Base-by-base conservation (phyloP, 2,797 vertebrate species). In the Lateolabrax maculatus region DNA sequence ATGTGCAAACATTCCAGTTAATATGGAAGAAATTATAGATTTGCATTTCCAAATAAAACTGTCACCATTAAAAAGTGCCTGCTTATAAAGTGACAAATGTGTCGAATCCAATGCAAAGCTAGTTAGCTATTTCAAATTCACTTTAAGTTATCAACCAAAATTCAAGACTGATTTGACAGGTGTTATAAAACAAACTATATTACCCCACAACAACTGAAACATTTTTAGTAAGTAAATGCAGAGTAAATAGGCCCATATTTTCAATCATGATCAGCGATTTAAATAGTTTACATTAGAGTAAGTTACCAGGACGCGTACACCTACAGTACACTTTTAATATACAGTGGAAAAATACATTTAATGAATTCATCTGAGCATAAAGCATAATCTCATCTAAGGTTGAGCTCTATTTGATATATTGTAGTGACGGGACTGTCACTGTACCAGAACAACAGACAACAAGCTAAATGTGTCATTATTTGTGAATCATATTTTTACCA, bases 1-100 rank as follows among this genome's bases (percentile, higher is more conserved):
- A 85, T 86, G 79, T 84, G 75, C 76, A 87, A 84, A 86, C 65
- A 84, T 81, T 77, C 66, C 46, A 71, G 43, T 10, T 75, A 39
- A 77, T 72, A n/a, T 57, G 53, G 51, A 63, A 19, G 25, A 62
- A 51, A 69, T 49, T 51, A 51, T 16, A 51, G 6, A 68, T 48
- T 34, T 62, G 13, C 37, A 71, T 73, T 58, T 46, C 9, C 64
- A 10, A 62, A 63, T 68, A 13, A 63, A 60, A 65, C 49, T 21
- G 13, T 37, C 55, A 6, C 2, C 6, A 58, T 57, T 61, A 66
- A 71, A 81, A 71, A 12, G 23, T 51, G 53, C n/a, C 19, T 60
- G 18, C 25, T 57, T 11, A 27, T 46, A 37, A 51, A 60, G 16
- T n/a, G n/a, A 49, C 6, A 0, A 52, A n/a, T n/a, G n/a, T 9